Conservation (phyloP, 2,888 invertebrate species). For the Eulithis testata region DNA sequence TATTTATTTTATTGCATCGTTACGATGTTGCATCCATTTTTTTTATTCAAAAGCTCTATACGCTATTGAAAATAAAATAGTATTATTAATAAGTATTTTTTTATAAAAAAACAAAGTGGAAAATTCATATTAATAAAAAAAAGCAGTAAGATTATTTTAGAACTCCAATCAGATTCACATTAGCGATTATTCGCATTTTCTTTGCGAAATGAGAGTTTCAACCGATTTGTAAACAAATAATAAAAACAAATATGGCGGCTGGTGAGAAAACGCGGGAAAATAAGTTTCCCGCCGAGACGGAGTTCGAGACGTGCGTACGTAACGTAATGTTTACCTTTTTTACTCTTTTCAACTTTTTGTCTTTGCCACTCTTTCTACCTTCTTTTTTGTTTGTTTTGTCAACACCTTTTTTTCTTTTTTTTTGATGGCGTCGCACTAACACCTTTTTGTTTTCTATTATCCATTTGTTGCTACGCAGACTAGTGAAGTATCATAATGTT, state of each 20-base stretch:
- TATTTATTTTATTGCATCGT: conserved; percentile 17
- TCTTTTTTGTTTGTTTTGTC: conserved; percentile 38
- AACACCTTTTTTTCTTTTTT: conserved; percentile 37
- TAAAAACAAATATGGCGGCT: conserved; percentile 61
- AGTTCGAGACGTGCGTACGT: conserved; percentile 78
- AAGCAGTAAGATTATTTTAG: conserved; percentile 35
- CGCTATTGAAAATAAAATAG: not conserved
- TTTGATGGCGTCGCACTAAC: no score
- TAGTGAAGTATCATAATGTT: not conserved
- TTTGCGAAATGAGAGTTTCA: conserved; percentile 5
- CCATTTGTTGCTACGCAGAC: conserved; percentile 39
- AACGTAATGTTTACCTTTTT: conserved; percentile 72
- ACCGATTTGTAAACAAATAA: conserved; percentile 22
- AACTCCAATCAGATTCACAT: conserved; percentile 70
- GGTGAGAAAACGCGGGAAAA: conserved; percentile 78
- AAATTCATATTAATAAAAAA: not conserved
- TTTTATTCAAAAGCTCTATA: conserved; percentile 2
- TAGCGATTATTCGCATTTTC: conserved; percentile 45
- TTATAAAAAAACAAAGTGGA: no score
- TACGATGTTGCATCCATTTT: conserved; percentile 5
- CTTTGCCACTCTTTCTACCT: conserved; percentile 40
- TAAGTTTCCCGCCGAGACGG: conserved; percentile 78
- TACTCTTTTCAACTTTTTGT: conserved; percentile 48
- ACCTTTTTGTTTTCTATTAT: conserved; percentile 24
- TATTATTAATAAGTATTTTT: no score